Evolutionary conservation across 1,140 invertebrate genomes (phyloP), one percentile per base, ranked within the genome.

Genomic region (Venturia canescens): DNA sequence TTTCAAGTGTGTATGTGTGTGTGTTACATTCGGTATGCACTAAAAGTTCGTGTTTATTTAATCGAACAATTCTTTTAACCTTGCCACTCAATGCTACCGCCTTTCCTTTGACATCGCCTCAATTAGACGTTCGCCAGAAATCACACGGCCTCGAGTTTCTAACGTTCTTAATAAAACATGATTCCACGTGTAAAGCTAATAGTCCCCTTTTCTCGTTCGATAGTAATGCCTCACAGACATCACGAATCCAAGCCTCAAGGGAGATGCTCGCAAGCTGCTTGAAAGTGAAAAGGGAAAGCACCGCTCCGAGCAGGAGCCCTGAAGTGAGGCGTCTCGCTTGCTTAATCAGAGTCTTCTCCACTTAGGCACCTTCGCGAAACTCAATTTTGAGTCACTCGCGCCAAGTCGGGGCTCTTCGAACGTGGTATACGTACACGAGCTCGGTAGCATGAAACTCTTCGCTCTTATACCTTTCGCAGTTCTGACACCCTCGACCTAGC

Each of bases 341-440:
- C 82, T 91, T 91, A 91, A 91, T 91, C 88, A 91, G 88, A 89
- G 86, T 90, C 89, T 89, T 86, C 86, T 88, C 83, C 87, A 88
- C 88, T 90, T 90, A 89, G 86, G 82, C 76, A 83, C 83, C 80
- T 82, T 78, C 80, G 86, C 85, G 90, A 91, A 92, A 92, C 89
- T 91, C 89, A 90, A 92, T 92, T 92, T 91, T 90, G 89, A 91
- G 84, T 86, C 84, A 81, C 82, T 53, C 67, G 76, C 67, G 76
- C n/a, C n/a, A 29, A 76, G 53, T 57, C 44, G 29, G 70, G 60
- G 18, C 38, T 50, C 18, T 13, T 66, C 60, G 23, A 15, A 23
- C 60, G 60, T 66, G 23, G 23, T 57, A 57, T 21, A 57, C 72
- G 29, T 21, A 63, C n/a, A 57, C n/a, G n/a, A 57, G 71, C 44